Conservation (phyloP, 2,888 invertebrate species). For the Falcaria lacertinaria region DNA sequence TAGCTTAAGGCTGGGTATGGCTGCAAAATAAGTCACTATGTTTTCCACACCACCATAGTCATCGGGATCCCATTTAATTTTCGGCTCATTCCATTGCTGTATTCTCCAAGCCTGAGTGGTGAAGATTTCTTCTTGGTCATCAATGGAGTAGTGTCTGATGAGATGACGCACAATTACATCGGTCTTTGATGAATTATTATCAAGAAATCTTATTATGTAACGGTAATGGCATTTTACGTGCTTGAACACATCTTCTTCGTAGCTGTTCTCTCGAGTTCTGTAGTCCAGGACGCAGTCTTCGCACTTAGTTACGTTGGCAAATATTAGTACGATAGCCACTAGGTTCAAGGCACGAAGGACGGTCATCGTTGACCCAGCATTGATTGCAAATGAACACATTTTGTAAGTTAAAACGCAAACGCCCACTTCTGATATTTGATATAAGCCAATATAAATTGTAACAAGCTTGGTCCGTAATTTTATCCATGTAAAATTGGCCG, state of each 20-base stretch:
- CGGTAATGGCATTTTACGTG: slow-evolving; percentile 9
- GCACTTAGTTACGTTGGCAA: too few relatives aligned
- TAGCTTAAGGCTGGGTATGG: slow-evolving; percentile 28
- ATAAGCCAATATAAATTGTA: too few relatives aligned
- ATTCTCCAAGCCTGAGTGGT: slow-evolving; percentile 16
- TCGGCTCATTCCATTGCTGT: slow-evolving; percentile 27
- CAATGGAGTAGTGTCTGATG: slow-evolving; percentile 31
- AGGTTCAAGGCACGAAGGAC: too few relatives aligned
- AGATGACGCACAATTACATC: slow-evolving; percentile 18
- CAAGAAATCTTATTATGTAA: background rate
- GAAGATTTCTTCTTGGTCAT: slow-evolving; percentile 25
- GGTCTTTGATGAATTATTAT: background rate
- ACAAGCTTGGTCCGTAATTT: too few relatives aligned
- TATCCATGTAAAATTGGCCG: too few relatives aligned
- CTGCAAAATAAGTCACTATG: slow-evolving; percentile 13
- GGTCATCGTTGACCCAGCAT: background rate
- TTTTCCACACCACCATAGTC: slow-evolving; percentile 26
- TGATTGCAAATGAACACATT: background rate
- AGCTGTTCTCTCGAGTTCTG: slow-evolving; percentile 13
- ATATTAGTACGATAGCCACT: too few relatives aligned
- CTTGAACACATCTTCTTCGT: slow-evolving; percentile 18
- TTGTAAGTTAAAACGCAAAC: background rate
- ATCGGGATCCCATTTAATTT: slow-evolving; percentile 36
- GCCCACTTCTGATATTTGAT: background rate
- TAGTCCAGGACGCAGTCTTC: slow-evolving; percentile 6